Evolutionary conservation across 2,113 vertebrate genomes (phyloP), one percentile per base, ranked within the genome.

Genomic region (Lophius piscatorius): DNA sequence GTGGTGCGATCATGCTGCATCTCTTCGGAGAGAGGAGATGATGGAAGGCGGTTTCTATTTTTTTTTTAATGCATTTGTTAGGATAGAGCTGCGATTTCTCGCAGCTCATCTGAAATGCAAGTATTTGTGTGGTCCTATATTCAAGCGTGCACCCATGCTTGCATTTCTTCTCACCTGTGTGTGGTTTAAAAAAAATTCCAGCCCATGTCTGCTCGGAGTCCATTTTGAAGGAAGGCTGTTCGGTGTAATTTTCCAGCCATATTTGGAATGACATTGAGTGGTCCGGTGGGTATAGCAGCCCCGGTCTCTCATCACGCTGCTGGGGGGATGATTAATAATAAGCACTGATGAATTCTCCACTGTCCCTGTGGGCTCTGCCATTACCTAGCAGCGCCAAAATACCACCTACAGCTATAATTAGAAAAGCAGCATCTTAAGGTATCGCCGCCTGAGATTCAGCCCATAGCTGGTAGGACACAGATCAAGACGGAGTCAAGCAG

Each of bases 401-500:
- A 88, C 84, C 81, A 88, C 88, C 89, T 80, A 75, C 87, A 91
- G 88, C 83, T 85, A 89, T 83, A 91, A 89, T 91, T 91, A 90
- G 87, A 85, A 88, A 86, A 80, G 71, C 72, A 56, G 74, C 76
- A 75, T 88, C 83, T 88, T 87, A 80, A 78, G 80, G 83, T 83
- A 81, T 84, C 48, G 20, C 75, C 36, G 78, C 69, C 74, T 80
- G 50, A 51, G 61, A 85, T 68, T 83, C 31, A 59, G 63, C 57
- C 84, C 65, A 72, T 57, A 74, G 73, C 78, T 78, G 24, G 11
- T 23, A 60, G 74, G 69, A 70, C 80, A 56, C 40, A 44, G 29
- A 78, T 74, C 51, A 76, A 33, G 58, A 55, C 41, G 2, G 41
- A 67, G 52, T 61, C 55, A 47, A 23, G 63, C 59, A 26, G n/a